A percentile compares a stretch with the other conserved stretches of the same genome.
phyloP scores from a whole-genome alignment of 2,888 invertebrate species.

The Sinopyrophorus schimmeli region DNA sequence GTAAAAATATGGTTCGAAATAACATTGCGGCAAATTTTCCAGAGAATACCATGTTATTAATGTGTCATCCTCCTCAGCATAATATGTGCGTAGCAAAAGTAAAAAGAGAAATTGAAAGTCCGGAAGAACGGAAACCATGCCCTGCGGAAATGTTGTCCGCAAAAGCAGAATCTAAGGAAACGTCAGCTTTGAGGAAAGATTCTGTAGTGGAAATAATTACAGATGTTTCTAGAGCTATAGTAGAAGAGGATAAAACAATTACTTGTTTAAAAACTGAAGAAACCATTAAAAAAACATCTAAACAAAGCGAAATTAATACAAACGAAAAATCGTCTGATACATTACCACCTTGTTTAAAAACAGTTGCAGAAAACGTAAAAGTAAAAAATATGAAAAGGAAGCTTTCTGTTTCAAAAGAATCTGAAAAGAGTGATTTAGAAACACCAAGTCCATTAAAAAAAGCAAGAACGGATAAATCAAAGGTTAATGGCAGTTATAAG shows the following conservation, averaged over 20 bases:
- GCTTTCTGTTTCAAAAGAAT: slow-evolving; percentile 48
- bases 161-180: slow-evolving; percentile 15
- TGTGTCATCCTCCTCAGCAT: slow-evolving; percentile 51
- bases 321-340: slow-evolving; percentile 29
- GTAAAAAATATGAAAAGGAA: slow-evolving; percentile 58
- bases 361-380: slow-evolving; percentile 55
- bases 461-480: slow-evolving; percentile 38
- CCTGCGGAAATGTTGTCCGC: slow-evolving; percentile 12
- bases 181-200: neutral
- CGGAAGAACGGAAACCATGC: slow-evolving; percentile 47
- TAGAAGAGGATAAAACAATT: slow-evolving; percentile 10
- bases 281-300: slow-evolving; percentile 7
- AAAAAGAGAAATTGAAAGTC: slow-evolving; percentile 55
- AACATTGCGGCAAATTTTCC: slow-evolving; percentile 58
- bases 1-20: slow-evolving; percentile 71
- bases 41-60: slow-evolving; percentile 59
- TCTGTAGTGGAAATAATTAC: slow-evolving; percentile 5
- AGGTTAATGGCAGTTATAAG: slow-evolving; percentile 51
- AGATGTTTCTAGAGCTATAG: slow-evolving; percentile 9
- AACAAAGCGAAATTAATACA: slow-evolving; percentile 10
- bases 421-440: slow-evolving; percentile 36
- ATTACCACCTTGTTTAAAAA: slow-evolving; percentile 46
- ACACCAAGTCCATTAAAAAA: slow-evolving; percentile 40
- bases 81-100: slow-evolving; percentile 43
- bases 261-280: slow-evolving; percentile 25